phyloP scores from a whole-genome alignment of 2,888 invertebrate genomes.

The Diarsia brunnea region DNA sequence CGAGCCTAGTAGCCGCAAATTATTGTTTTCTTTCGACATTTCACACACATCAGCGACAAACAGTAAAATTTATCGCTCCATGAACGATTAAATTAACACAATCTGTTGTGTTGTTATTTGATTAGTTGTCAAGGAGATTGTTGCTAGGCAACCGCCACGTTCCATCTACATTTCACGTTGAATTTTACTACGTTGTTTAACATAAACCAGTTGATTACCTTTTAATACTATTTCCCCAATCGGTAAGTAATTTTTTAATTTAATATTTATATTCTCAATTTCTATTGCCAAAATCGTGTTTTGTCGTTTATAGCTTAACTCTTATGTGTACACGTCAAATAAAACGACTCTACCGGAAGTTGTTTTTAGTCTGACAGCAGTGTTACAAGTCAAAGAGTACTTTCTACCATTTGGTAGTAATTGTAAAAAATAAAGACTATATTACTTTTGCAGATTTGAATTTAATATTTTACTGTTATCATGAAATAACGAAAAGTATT shows the following conservation, averaged over 20 bases:
- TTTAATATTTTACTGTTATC: background rate
- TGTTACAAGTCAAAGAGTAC: constrained; percentile 29
- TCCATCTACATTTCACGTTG: constrained; percentile 12
- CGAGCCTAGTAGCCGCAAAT: constrained; percentile 85
- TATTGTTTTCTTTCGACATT: constrained; percentile 88
- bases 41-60: constrained; percentile 75
- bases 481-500: too few species aligned
- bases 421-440: background rate
- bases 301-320: too few species aligned
- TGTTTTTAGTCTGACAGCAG: background rate
- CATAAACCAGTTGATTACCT: background rate
- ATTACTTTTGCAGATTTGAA: too few species aligned
- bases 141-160: constrained; percentile 76
- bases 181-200: constrained; percentile 5
- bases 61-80: background rate
- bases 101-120: constrained; percentile 52
- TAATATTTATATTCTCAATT: background rate
- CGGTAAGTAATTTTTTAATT: background rate
- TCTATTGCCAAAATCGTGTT: background rate
- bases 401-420: constrained; percentile 30
- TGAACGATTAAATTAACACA: constrained; percentile 17
- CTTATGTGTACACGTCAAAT: too few species aligned
- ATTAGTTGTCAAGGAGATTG: constrained; percentile 73
- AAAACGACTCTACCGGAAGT: constrained; percentile 18
- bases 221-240: background rate